These are phyloP conservation scores for Melanotus villosus DNA, from an alignment of 2,888 invertebrate species.

Conservation along the genomic window DNA sequence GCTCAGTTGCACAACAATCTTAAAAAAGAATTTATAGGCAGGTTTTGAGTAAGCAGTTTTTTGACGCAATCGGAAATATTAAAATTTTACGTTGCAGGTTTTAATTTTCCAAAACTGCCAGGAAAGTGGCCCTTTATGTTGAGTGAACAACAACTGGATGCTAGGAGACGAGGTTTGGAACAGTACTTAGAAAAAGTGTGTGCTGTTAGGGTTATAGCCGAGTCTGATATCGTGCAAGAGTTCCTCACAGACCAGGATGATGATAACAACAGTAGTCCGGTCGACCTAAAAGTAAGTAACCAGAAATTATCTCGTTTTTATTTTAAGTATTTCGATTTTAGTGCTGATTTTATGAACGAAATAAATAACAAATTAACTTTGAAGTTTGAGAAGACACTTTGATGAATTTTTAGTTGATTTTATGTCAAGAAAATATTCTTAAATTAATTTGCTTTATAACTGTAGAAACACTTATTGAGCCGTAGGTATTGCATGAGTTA, in stretches of 20 bases:
- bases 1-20: slow-evolving; percentile 89
- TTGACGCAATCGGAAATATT: too few species aligned
- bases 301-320: too few species aligned
- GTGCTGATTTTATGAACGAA: background rate
- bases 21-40: slow-evolving; percentile 93
- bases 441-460: too few species aligned
- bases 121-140: slow-evolving; percentile 99
- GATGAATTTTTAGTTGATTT: too few species aligned
- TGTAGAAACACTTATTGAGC: too few species aligned
- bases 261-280: slow-evolving; percentile 78
- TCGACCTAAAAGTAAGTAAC: slow-evolving; percentile 80
- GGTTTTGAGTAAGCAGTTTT: too few species aligned
- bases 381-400: too few species aligned
- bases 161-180: slow-evolving; percentile 93
- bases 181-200: slow-evolving; percentile 98
- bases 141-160: slow-evolving; percentile 97
- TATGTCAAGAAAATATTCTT: too few species aligned
- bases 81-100: slow-evolving; percentile 75
- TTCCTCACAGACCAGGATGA: slow-evolving; percentile 95
- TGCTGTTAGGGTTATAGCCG: slow-evolving; percentile 97
- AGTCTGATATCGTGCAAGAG: slow-evolving; percentile 97
- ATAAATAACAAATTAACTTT: too few species aligned
- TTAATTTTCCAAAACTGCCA: slow-evolving; percentile 96
- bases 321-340: background rate
- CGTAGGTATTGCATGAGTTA: too few species aligned